Base-by-base conservation (phyloP, 2,888 invertebrate species). In the Monoplex corrugatus region DNA sequence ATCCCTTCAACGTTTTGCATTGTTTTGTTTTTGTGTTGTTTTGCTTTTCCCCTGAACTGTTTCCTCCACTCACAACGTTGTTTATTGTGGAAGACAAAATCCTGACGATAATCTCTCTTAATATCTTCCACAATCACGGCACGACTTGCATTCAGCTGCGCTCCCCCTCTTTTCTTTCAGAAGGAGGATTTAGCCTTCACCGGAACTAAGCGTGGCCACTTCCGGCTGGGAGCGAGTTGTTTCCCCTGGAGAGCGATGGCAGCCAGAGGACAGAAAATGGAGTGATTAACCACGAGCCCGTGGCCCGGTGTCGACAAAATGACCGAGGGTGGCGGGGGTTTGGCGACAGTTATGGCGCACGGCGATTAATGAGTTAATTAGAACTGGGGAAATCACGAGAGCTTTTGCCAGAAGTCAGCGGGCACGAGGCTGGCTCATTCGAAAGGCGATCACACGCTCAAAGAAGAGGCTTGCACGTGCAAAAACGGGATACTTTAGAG, bases 281-380 rank as follows among this genome's bases (percentile, higher is more conserved):
- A 84, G 57, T 84, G 84, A 84, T 84, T 84, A 84, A 84, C 44
- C 84, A 23, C 84, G 57, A 35, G 35, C 50, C 84, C 35, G 44
- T 13, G 84, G 38, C 50, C 84, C 57, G 32, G 83, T 23, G 84
- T 23, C 84, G 84, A 84, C 84, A 84, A 35, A 84, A 84, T 38
- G 84, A n/a, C 84, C 84, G 23, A 32, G 19, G n/a, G 84, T 23
- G 50, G 32, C 45, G 32, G 45, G 45, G 83, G 19, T 45, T 16
- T 44, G 44, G n/a, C 84, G 50, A 50, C 84, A 84, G 84, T 57
- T 35, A 50, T 84, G 84, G 84, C 84, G 50, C 45, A 16, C 35
- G 84, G 84, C 84, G 57, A 84, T 84, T 84, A 84, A 84, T 84
- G 84, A 84, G 57, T 84, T 84, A 84, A 84, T 84, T 84, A 84